Conservation (phyloP, 2,888 invertebrate genomes). For the Himalopsyche tibetana region DNA sequence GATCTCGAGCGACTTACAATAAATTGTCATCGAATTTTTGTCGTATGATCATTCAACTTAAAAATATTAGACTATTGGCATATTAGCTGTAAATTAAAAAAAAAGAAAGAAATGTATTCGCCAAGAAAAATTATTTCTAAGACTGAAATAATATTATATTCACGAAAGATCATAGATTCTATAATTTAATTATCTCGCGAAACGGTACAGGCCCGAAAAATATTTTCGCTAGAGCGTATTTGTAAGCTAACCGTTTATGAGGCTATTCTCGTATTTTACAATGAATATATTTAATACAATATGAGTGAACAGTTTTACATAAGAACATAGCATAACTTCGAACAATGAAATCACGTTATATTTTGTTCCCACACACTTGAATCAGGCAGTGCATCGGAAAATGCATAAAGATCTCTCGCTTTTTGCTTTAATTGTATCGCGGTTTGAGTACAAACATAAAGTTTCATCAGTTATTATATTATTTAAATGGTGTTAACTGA, state of each 20-base stretch:
- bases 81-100: too few relatives aligned
- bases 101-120: too few relatives aligned
- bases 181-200: not conserved
- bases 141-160: too few relatives aligned
- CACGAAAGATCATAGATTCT: too few relatives aligned
- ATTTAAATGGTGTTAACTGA: too few relatives aligned
- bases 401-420: slow-evolving; percentile 7
- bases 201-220: not conserved
- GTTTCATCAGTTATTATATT: too few relatives aligned
- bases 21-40: too few relatives aligned
- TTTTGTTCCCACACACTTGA: not conserved
- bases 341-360: slow-evolving; percentile 11
- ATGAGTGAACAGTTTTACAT: not conserved
- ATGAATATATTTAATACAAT: slow-evolving; percentile 17
- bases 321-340: not conserved
- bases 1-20: too few relatives aligned
- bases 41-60: too few relatives aligned
- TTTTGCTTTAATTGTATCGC: not conserved
- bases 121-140: too few relatives aligned
- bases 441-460: not conserved
- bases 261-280: slow-evolving; percentile 2
- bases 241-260: not conserved
- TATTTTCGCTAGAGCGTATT: not conserved
- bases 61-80: too few relatives aligned
- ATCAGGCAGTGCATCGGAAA: not conserved